Evolutionary conservation across 92 coral and sea anemone species (phyloP), one percentile per base, ranked within the genome.

Genomic region (Plumapathes pennacea): DNA sequence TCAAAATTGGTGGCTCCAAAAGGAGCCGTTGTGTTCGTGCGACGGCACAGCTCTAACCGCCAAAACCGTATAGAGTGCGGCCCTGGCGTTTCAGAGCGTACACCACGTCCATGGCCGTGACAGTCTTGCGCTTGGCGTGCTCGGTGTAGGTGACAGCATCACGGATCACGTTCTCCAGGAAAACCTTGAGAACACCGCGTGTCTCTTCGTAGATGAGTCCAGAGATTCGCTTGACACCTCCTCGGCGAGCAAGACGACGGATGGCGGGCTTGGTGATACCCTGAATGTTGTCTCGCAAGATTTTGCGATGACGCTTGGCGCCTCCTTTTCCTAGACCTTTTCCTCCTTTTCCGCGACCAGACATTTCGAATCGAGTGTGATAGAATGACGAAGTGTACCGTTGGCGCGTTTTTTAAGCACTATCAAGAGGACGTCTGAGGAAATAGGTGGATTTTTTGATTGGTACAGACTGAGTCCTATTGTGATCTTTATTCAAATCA

Each of bases 251-350:
- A 60, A 86, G 89, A 77, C 95, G 95, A 76, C 95, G 95, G 64
- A 86, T 86, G 66, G 90, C 89, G 67, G 86, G 90, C 83, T 87
- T 87, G 74, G 90, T 87, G 83, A 86, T 87, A 20, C 90, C 96
- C 81, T 83, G 90, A 68, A 87, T 87, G 86, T 83, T 87, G 45
- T 87, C 96, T 47, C 96, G 96, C 32, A 87, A 85, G 69, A 87
- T 87, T 68, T 87, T 87, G 29, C 96, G 89, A 62, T 87, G 96
- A 61, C 96, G 90, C 90, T 87, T 87, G 75, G 96, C 86, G 76
- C 90, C 96, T 87, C 96, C 96, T 56, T 87, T 87, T 78, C 96
- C 96, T 31, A 87, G 77, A 77, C 96, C 90, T 72, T 87, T 83
- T 57, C 96, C 90, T 72, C 89, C 95, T 72, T 82, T 86, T 43